phyloP scores from a whole-genome alignment of 2,113 vertebrate species.

The Nothoprocta pentlandii region DNA sequence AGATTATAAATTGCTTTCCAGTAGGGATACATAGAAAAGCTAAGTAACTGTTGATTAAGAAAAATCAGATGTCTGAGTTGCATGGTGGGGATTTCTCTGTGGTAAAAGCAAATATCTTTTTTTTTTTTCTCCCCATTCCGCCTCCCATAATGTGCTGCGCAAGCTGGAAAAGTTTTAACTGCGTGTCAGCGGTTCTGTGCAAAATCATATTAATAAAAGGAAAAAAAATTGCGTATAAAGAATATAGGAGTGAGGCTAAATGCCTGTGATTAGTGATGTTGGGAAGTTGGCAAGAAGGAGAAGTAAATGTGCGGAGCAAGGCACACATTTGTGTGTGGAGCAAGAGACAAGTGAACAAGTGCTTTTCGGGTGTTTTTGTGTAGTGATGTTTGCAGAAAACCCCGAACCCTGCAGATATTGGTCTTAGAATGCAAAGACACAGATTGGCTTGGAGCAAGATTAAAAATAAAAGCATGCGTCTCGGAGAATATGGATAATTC shows the following conservation, averaged over 20 bases:
- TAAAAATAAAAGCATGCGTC: background rate
- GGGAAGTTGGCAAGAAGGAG: fast-evolving
- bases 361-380: background rate
- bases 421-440: background rate
- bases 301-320: background rate
- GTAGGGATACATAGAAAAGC: background rate
- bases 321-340: background rate
- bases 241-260: background rate
- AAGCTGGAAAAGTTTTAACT: slow-evolving; percentile 15
- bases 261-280: fast-evolving
- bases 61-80: background rate
- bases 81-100: background rate
- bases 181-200: background rate
- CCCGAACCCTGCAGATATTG: fast-evolving
- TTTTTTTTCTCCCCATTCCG: background rate
- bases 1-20: background rate
- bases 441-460: background rate
- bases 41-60: background rate
- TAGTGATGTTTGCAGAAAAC: fast-evolving
- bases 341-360: background rate
- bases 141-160: background rate
- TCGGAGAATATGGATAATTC: background rate
- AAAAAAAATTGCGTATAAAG: fast-evolving
- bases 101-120: background rate
- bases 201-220: too few relatives aligned